phyloP scores from a whole-genome alignment of 2,888 invertebrate species.

The Apodemia hepburni region DNA sequence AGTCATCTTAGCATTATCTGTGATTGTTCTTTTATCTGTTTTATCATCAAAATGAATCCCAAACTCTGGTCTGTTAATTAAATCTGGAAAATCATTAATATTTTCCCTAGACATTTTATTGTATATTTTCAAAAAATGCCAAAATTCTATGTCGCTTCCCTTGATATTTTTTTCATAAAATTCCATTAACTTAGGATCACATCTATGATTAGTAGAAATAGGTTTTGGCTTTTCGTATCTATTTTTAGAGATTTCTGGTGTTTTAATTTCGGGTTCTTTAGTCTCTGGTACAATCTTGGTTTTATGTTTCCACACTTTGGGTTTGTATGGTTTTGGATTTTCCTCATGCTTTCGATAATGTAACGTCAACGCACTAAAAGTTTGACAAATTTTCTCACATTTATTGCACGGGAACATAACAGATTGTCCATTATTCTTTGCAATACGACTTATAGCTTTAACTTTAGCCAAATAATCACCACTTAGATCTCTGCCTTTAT shows the following conservation, averaged over 20 bases:
- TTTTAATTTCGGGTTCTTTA: conserved; percentile 17
- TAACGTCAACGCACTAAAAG: conserved; percentile 49
- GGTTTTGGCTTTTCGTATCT: conserved; percentile 50
- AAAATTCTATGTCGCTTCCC: conserved; percentile 61
- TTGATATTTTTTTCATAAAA: conserved; percentile 59
- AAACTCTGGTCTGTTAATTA: conserved; percentile 47
- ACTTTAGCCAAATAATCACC: conserved; percentile 46
- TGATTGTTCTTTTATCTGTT: not conserved
- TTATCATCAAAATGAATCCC: conserved; percentile 41
- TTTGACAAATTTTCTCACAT: conserved; percentile 59
- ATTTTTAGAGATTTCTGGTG: conserved; percentile 28
- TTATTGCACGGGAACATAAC: conserved; percentile 57
- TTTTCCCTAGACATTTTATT: conserved; percentile 59
- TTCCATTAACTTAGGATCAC: conserved; percentile 51
- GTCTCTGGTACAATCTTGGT: conserved; percentile 18
- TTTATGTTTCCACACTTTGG: conserved; percentile 54
- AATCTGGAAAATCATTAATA: conserved; percentile 52
- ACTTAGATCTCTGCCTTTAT: conserved; percentile 28
- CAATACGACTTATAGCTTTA: conserved; percentile 43
- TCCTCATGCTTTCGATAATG: conserved; percentile 54
- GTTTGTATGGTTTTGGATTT: conserved; percentile 50
- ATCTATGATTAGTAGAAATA: conserved; percentile 54
- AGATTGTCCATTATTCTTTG: conserved; percentile 44
- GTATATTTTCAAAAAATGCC: conserved; percentile 66
- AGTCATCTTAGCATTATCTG: not conserved